These are phyloP conservation scores for Napeogenes sylphis DNA, from an alignment of 2,888 invertebrate species.

Conservation along the genomic window DNA sequence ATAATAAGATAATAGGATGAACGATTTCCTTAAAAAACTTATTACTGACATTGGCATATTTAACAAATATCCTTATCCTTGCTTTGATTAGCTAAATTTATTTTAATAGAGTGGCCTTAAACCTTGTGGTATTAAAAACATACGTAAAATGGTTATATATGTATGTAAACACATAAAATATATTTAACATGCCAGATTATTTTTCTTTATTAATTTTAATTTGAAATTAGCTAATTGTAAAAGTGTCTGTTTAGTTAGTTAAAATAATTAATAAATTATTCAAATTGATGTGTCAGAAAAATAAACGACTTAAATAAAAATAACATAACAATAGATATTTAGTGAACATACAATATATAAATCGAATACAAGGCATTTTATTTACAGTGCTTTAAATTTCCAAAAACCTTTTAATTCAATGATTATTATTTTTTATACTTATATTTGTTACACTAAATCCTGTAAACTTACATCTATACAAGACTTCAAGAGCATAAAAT, in stretches of 20 bases:
- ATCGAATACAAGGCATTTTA: too few relatives aligned
- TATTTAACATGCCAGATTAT: conserved; percentile 2
- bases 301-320: not conserved
- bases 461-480: conserved; percentile 46
- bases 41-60: not conserved
- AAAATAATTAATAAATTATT: conserved; percentile 4
- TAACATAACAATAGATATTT: not conserved
- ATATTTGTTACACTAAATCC: conserved; percentile 38
- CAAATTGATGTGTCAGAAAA: conserved; percentile 1
- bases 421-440: conserved; percentile 8
- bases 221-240: not conserved
- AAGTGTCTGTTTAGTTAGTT: conserved; percentile 4
- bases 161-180: not conserved
- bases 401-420: too few relatives aligned
- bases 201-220: conserved; percentile 2
- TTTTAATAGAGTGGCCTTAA: not conserved
- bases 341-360: not conserved
- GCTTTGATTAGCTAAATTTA: not conserved
- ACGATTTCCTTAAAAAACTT: too few relatives aligned
- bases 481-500: conserved; percentile 60
- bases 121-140: not conserved
- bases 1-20: too few relatives aligned
- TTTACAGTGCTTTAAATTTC: too few relatives aligned
- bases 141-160: conserved; percentile 1
- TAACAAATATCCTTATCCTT: not conserved